phyloP scores from a whole-genome alignment of 2,797 vertebrate genomes.

The Poecilia gillii region DNA sequence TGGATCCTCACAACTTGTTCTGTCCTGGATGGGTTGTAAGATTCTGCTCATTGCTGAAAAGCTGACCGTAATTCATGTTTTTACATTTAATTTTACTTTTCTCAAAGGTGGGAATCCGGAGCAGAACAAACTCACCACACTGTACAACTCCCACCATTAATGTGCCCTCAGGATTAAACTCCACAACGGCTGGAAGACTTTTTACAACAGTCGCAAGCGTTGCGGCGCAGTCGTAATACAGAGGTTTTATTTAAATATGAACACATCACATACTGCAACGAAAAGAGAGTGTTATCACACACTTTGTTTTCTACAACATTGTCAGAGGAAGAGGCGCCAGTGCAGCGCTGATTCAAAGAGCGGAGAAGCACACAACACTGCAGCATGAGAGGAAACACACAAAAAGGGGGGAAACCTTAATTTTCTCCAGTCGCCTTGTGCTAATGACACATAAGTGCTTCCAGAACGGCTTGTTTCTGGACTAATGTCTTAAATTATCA shows the following conservation, averaged over 20 bases:
- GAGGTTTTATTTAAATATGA: conserved; percentile 50
- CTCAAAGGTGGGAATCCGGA: neutral
- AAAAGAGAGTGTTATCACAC: conserved; percentile 38
- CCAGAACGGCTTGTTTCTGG: neutral
- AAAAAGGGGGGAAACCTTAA: neutral
- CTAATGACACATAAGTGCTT: conserved; percentile 3
- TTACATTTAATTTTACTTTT: neutral
- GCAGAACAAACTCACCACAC: conserved; percentile 17
- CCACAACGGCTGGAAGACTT: conserved; percentile 53
- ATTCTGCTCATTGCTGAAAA: neutral
- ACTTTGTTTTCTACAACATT: conserved; percentile 47
- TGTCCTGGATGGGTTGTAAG: neutral
- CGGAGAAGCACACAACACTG: conserved; percentile 24
- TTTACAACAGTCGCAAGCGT: conserved; percentile 43
- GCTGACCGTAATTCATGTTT: neutral
- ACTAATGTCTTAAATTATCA: neutral
- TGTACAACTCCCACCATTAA: conserved; percentile 35
- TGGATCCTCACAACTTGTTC: neutral
- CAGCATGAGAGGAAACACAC: conserved; percentile 26
- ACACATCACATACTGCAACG: conserved; percentile 55
- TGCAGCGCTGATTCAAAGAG: conserved; percentile 61
- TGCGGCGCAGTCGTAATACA: conserved; percentile 24
- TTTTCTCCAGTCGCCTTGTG: neutral
- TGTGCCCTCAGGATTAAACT: conserved; percentile 44
- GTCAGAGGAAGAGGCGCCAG: conserved; percentile 49